phyloP scores from a whole-genome alignment of 2,888 invertebrate species.

The Smittia aterrima region DNA sequence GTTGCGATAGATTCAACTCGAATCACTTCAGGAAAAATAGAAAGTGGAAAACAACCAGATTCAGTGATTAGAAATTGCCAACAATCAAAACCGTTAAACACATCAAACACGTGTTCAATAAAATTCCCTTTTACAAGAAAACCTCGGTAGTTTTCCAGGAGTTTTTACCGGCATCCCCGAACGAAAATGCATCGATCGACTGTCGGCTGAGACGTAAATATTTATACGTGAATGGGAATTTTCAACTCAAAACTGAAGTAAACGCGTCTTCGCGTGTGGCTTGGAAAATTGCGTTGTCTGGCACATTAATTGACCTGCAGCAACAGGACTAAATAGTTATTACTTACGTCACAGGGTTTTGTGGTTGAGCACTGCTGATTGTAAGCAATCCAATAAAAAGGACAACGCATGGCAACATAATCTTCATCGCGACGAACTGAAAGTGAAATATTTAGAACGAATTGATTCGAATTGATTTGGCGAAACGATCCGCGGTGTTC shows the following conservation, averaged over 20 bases:
- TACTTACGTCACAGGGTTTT: constrained; percentile 35
- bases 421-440: background rate
- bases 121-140: too few relatives aligned
- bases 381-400: background rate
- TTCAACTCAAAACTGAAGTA: background rate
- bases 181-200: background rate
- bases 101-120: too few relatives aligned
- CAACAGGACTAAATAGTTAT: background rate
- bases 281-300: background rate
- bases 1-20: too few relatives aligned
- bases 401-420: background rate
- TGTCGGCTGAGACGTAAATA: background rate
- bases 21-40: too few relatives aligned
- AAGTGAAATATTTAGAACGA: background rate
- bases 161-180: background rate
- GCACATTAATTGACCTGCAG: background rate
- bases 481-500: background rate
- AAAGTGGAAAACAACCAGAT: too few relatives aligned
- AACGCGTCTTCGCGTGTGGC: background rate
- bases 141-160: too few relatives aligned
- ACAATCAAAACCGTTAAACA: too few relatives aligned
- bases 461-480: background rate
- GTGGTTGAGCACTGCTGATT: background rate
- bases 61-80: too few relatives aligned
- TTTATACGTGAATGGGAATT: background rate